These are phyloP conservation scores for Sycophila sp. DNA, from an alignment of 1,140 invertebrate genomes.

Conservation along the genomic window DNA sequence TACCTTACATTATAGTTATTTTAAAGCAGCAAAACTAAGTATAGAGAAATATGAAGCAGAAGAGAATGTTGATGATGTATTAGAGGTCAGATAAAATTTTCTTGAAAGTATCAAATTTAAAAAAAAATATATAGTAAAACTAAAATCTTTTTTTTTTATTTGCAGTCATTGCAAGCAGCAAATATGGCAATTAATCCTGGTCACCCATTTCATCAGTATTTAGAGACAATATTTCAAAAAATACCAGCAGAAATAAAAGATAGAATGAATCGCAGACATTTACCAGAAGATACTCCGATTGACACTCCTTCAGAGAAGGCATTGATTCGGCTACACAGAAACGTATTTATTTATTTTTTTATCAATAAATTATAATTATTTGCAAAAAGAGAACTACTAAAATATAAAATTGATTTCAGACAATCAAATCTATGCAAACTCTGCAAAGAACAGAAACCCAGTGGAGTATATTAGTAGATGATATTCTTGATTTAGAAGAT, in stretches of 20 bases:
- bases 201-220: conserved; percentile 75
- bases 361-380: no score
- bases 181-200: conserved; percentile 74
- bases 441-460: conserved; percentile 90
- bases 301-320: conserved; percentile 83
- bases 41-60: conserved; percentile 97
- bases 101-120: no score
- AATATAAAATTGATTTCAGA: conserved; percentile 64
- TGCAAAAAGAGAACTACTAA: no score
- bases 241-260: conserved; percentile 82
- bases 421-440: conserved; percentile 89
- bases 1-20: conserved; percentile 89
- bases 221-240: conserved; percentile 91
- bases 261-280: conserved; percentile 73
- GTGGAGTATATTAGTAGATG: conserved; percentile 87
- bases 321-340: conserved; percentile 82
- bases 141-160: conserved; percentile 5
- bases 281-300: conserved; percentile 73
- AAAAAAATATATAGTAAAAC: no score
- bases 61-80: conserved; percentile 93
- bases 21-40: conserved; percentile 96
- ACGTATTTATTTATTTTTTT: conserved; percentile 68
- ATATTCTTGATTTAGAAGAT: conserved; percentile 88
- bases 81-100: conserved; percentile 81
- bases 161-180: conserved; percentile 77